phyloP scores from a whole-genome alignment of 2,888 invertebrate genomes.

The Harpalus rufipes region DNA sequence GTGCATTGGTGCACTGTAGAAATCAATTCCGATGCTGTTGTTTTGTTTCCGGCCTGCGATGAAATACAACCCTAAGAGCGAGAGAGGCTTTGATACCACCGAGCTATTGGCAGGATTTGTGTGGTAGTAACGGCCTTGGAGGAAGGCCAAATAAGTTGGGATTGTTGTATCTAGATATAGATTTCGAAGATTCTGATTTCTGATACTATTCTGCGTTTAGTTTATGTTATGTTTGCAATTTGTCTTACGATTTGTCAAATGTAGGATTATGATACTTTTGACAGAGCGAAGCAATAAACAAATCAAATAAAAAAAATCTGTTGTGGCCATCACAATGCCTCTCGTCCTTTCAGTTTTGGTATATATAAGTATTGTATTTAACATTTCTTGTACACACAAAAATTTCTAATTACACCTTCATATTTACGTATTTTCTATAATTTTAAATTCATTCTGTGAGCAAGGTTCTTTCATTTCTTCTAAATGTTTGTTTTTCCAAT shows the following conservation, averaged over 20 bases:
- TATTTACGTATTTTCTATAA: no score
- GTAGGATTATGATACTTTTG: background rate
- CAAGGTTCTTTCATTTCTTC: no score
- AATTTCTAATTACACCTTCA: no score
- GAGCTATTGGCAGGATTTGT: constrained; percentile 34
- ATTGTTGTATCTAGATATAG: constrained; percentile 33
- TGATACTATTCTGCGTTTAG: constrained; percentile 21
- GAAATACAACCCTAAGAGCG: constrained; percentile 31
- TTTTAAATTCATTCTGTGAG: no score
- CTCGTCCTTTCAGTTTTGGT: no score
- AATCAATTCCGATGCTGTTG: constrained; percentile 43
- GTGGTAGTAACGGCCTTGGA: constrained; percentile 27
- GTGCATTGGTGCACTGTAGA: constrained; percentile 38
- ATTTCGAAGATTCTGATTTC: constrained; percentile 11
- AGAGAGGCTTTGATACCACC: background rate
- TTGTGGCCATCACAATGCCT: no score
- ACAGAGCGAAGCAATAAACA: background rate
- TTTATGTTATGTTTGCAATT: background rate
- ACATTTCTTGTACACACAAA: no score
- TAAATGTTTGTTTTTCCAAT: no score
- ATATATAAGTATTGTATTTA: no score
- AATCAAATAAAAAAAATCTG: background rate
- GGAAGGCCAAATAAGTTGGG: constrained; percentile 40
- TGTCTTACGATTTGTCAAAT: background rate
- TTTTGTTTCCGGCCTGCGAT: constrained; percentile 32